Percentiles rank a stretch among this genome's conserved stretches.
phyloP scores from a whole-genome alignment of 1,140 invertebrate species.

The Contarinia nasturtii region DNA sequence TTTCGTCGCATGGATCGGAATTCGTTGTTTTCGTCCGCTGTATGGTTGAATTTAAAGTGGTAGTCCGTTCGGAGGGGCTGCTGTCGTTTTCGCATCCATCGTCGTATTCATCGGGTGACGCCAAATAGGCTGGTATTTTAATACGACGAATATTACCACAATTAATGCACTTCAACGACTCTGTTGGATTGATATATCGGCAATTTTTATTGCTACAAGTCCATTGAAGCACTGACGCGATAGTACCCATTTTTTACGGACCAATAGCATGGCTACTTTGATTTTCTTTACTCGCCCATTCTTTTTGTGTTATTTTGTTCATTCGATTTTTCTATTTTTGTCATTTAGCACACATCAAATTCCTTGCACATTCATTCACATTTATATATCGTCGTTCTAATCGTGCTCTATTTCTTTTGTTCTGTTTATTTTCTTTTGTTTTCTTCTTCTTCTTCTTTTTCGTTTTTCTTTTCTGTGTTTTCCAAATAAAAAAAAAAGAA shows the following conservation, averaged over 20 bases:
- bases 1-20: neutral
- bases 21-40: slow-evolving; percentile 13
- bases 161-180: slow-evolving; percentile 55
- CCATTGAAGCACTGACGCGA: slow-evolving; percentile 79
- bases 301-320: no score
- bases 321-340: no score
- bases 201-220: slow-evolving; percentile 61
- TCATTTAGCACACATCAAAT: no score
- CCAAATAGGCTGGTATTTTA: slow-evolving; percentile 16
- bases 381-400: no score
- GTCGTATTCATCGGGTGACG: slow-evolving; percentile 2
- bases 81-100: slow-evolving; percentile 2
- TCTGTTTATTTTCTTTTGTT: no score
- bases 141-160: slow-evolving; percentile 42
- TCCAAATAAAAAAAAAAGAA: no score
- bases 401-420: no score
- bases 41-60: slow-evolving; percentile 22
- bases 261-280: neutral
- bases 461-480: no score
- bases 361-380: no score
- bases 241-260: slow-evolving; percentile 47
- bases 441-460: no score
- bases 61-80: slow-evolving; percentile 15
- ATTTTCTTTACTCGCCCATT: no score
- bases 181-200: slow-evolving; percentile 68